Evolutionary conservation across 2,113 vertebrate genomes (phyloP).

Genomic region (Takifugu bimaculatus): DNA sequence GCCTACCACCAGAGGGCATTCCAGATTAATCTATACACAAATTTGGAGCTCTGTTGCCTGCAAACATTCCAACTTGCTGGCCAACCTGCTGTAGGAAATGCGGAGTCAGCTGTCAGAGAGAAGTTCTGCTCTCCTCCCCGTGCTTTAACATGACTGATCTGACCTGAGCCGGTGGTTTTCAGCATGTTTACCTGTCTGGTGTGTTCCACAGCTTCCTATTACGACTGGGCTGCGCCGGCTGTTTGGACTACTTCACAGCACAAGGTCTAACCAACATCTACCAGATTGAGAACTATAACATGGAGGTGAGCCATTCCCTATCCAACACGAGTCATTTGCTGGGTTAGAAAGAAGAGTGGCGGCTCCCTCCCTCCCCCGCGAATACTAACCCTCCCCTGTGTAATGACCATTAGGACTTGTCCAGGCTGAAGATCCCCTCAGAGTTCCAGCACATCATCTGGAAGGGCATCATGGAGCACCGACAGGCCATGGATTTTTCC

Average conservation of each 20-base stretch:
- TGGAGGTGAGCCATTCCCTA: conserved; percentile 91
- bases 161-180: no score
- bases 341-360: conserved; percentile 58
- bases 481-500: conserved; percentile 92
- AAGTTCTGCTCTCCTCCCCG: no score
- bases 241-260: conserved; percentile 99
- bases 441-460: conserved; percentile 97
- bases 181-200: background rate
- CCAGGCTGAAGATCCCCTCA: conserved; percentile 93
- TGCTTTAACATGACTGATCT: no score
- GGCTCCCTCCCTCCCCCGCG: conserved; percentile 42
- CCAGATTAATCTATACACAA: no score
- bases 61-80: no score
- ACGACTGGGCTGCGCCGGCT: conserved; percentile 97
- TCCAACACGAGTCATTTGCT: conserved; percentile 55
- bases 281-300: conserved; percentile 99
- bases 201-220: conserved; percentile 92
- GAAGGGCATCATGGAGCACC: conserved; percentile 97
- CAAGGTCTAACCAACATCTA: conserved; percentile 99
- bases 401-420: conserved; percentile 87
- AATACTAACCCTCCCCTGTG: conserved; percentile 67
- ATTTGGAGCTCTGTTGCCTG: no score
- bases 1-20: no score
- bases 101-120: no score
- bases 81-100: background rate